A percentile compares a stretch with the other conserved stretches of the same genome.
phyloP scores from a whole-genome alignment of 2,113 vertebrate species.

The Zosterops japonicus region DNA sequence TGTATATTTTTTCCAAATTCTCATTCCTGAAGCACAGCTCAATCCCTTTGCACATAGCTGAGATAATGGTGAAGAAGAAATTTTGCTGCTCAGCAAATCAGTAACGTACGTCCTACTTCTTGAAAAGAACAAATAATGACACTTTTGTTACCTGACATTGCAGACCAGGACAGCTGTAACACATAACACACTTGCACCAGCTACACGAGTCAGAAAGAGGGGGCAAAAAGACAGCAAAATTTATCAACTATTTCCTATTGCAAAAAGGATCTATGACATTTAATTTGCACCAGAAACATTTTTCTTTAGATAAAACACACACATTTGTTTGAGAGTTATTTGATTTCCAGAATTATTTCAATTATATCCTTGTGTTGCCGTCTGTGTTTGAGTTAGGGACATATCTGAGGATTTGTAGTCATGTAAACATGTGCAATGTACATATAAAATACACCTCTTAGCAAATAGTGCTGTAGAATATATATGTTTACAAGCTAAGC shows the following conservation, averaged over 20 bases:
- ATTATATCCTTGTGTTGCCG: background rate
- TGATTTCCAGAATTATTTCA: background rate
- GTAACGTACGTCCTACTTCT: background rate
- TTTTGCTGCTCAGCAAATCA: background rate
- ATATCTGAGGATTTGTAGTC: background rate
- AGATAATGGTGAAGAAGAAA: background rate
- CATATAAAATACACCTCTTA: background rate
- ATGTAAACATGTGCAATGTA: background rate
- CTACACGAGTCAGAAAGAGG: background rate
- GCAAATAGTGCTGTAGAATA: background rate
- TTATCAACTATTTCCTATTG: background rate
- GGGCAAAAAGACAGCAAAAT: fast-evolving
- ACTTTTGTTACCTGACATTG: background rate
- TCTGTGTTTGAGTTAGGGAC: background rate
- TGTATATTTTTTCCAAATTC: background rate
- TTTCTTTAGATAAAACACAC: background rate
- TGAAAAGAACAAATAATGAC: background rate
- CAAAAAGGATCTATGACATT: background rate
- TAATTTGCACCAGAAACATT: background rate
- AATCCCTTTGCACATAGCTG: background rate
- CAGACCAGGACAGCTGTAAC: background rate
- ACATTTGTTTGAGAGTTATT: background rate
- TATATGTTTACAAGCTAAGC: background rate
- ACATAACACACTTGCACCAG: background rate
- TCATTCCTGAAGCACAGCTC: background rate